Evolutionary conservation across 2,888 invertebrate species (phyloP).

Genomic region (Agonopterix subpropinquella): DNA sequence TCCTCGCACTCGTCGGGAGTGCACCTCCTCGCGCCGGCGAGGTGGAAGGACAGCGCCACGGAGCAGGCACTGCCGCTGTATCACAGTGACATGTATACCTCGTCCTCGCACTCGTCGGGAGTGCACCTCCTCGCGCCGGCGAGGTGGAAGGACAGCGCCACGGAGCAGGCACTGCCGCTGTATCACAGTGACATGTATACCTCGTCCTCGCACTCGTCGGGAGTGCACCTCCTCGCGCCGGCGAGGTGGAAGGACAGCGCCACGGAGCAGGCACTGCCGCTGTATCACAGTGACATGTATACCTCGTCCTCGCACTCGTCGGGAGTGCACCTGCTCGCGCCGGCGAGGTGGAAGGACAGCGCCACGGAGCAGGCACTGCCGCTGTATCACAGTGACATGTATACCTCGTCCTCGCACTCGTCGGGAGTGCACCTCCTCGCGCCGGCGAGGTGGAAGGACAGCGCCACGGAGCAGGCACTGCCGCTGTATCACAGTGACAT

Average conservation of each 20-base stretch:
- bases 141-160: conserved; percentile 63
- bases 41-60: conserved; percentile 62
- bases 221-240: conserved; percentile 61
- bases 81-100: conserved; percentile 23
- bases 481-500: conserved; percentile 31
- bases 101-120: conserved; percentile 68
- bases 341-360: conserved; percentile 65
- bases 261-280: conserved; percentile 61
- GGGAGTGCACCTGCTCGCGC: conserved; percentile 63
- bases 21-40: conserved; percentile 62
- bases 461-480: conserved; percentile 58
- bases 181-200: conserved; percentile 20
- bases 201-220: conserved; percentile 68
- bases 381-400: conserved; percentile 21
- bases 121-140: conserved; percentile 64
- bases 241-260: conserved; percentile 65
- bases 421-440: conserved; percentile 66
- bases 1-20: conserved; percentile 70
- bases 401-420: conserved; percentile 63
- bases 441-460: conserved; percentile 66
- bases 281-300: conserved; percentile 17
- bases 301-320: conserved; percentile 68
- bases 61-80: conserved; percentile 59
- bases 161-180: conserved; percentile 60
- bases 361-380: conserved; percentile 63